Conservation (phyloP, 2,797 vertebrate genomes). For the Sparidentex hasta region DNA sequence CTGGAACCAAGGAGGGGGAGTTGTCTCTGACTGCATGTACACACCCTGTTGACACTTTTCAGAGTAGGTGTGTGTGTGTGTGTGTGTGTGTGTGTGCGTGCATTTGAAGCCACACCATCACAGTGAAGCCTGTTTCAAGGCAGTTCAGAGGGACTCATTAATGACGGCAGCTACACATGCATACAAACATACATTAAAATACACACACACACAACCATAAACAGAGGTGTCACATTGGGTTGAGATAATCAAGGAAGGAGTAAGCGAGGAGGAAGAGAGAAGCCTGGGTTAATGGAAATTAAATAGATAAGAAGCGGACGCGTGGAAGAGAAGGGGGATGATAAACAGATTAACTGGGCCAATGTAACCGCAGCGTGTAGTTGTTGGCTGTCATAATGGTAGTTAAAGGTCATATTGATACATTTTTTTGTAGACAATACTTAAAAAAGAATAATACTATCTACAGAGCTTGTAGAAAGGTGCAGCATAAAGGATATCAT, state of each 20-base stretch:
- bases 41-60: slow-evolving; percentile 50
- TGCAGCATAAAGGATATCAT: no score
- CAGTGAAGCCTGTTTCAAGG: slow-evolving; percentile 27
- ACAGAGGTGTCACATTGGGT: slow-evolving; percentile 19
- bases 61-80: neutral
- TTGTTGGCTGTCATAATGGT: neutral
- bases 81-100: slow-evolving; percentile 12
- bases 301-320: slow-evolving; percentile 11
- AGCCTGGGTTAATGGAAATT: slow-evolving; percentile 13
- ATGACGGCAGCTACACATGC: slow-evolving; percentile 22
- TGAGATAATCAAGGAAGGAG: slow-evolving; percentile 47
- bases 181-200: neutral
- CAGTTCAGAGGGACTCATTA: slow-evolving; percentile 50
- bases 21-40: slow-evolving; percentile 67
- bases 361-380: slow-evolving; percentile 1
- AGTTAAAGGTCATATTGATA: neutral
- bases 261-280: slow-evolving; percentile 25
- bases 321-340: neutral
- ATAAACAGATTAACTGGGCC: slow-evolving; percentile 13
- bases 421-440: no score
- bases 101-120: slow-evolving; percentile 41
- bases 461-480: no score
- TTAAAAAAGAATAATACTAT: no score
- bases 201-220: slow-evolving; percentile 16
- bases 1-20: slow-evolving; percentile 51